Conservation (phyloP, 2,113 vertebrate species). For the Sterna hirundo region DNA sequence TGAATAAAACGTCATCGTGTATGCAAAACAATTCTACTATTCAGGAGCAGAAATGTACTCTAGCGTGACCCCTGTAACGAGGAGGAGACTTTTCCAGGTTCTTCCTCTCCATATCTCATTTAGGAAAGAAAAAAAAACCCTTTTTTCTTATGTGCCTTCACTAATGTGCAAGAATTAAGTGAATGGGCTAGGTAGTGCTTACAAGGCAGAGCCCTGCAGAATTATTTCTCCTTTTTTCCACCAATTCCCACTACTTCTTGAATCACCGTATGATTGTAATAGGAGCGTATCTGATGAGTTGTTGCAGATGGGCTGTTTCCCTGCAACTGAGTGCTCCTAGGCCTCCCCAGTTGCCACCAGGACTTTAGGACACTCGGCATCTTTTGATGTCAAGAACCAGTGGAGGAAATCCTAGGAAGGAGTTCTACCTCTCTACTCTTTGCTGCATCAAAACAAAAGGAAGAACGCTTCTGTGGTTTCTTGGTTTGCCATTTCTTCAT, state of each 20-base stretch:
- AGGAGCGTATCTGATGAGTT: not conserved
- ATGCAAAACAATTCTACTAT: not conserved
- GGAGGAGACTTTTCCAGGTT: not conserved
- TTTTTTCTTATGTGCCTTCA: not conserved
- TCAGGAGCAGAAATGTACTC: not conserved
- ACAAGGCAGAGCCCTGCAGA: not conserved
- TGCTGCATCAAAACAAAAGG: not conserved
- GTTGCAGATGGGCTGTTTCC: not conserved
- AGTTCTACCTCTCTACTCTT: not conserved
- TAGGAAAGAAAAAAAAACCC: not conserved
- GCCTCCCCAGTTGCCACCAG: not conserved
- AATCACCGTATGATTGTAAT: not conserved
- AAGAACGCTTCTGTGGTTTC: not conserved
- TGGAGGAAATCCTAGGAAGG: not conserved
- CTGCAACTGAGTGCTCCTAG: not conserved
- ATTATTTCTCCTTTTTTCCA: not conserved
- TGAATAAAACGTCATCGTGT: not conserved
- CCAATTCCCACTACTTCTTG: not conserved
- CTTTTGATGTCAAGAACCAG: not conserved
- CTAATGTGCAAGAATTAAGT: not conserved
- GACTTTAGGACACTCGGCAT: not conserved
- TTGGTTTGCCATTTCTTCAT: not conserved
- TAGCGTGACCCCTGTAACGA: not conserved
- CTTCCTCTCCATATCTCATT: not conserved
- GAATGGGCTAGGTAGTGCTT: not conserved